These are phyloP conservation scores for Hyppa rectilinea DNA, from an alignment of 2,888 invertebrate genomes.

Conservation along the genomic window DNA sequence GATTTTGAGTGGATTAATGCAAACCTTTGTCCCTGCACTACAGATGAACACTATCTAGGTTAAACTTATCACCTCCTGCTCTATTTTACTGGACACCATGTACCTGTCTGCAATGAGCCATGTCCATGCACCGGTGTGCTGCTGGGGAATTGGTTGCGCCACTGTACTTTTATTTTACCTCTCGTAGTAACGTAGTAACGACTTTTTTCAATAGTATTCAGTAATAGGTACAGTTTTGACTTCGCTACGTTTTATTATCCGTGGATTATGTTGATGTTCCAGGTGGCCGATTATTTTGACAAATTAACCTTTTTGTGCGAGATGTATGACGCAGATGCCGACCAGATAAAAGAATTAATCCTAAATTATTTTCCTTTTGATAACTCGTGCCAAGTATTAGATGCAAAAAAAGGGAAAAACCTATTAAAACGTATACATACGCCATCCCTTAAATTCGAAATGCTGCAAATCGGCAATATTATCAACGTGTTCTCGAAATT, in stretches of 20 bases:
- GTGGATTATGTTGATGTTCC: slow-evolving; percentile 45
- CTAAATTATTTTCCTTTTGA: slow-evolving; percentile 94
- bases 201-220: not conserved
- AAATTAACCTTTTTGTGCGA: slow-evolving; percentile 93
- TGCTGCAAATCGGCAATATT: slow-evolving; percentile 94
- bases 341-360: slow-evolving; percentile 92
- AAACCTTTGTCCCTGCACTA: too few species aligned
- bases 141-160: too few species aligned
- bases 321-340: slow-evolving; percentile 96
- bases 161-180: too few species aligned
- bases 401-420: slow-evolving; percentile 90
- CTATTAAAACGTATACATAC: slow-evolving; percentile 92
- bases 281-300: slow-evolving; percentile 89
- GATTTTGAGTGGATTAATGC: too few species aligned
- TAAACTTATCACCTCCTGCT: too few species aligned
- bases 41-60: too few species aligned
- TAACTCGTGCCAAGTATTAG: slow-evolving; percentile 94
- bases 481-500: slow-evolving; percentile 94
- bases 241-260: not conserved
- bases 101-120: too few species aligned
- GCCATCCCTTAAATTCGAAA: slow-evolving; percentile 91
- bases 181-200: too few species aligned
- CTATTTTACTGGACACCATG: too few species aligned
- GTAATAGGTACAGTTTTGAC: not conserved
- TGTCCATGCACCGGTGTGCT: too few species aligned